These are phyloP conservation scores for Ariopsis seemanni DNA, from an alignment of 2,113 vertebrate genomes.

Conservation along the genomic window DNA sequence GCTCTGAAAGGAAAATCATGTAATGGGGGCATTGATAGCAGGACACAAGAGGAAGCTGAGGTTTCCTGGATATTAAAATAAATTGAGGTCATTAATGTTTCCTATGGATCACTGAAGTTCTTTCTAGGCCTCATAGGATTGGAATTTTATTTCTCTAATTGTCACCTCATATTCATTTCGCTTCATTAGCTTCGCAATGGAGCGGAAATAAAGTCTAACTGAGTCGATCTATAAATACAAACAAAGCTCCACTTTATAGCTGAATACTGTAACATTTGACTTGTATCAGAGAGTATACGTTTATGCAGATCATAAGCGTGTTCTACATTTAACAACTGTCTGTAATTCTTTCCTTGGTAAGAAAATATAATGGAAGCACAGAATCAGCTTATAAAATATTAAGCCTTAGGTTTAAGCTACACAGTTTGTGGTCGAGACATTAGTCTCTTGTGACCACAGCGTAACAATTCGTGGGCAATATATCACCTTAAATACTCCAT, in stretches of 20 bases:
- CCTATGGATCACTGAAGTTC: background rate
- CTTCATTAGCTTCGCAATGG: background rate
- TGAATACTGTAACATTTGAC: background rate
- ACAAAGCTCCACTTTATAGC: background rate
- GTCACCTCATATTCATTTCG: background rate
- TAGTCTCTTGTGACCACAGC: background rate
- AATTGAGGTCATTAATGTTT: conserved; percentile 11
- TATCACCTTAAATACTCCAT: background rate
- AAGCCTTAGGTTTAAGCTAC: background rate
- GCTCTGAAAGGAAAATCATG: conserved; percentile 11
- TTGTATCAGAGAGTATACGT: background rate
- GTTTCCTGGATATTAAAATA: conserved; percentile 24
- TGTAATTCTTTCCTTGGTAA: background rate
- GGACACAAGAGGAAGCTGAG: background rate
- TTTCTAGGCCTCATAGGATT: background rate
- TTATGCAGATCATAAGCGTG: background rate
- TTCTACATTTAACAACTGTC: background rate
- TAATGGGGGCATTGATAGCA: conserved; percentile 11
- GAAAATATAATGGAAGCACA: no score
- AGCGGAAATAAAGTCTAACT: background rate
- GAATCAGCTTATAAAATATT: background rate
- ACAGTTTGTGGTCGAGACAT: no score
- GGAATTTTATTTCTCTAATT: background rate
- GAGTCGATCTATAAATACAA: background rate
- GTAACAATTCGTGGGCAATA: background rate